Evolutionary conservation across 2,797 vertebrate species (phyloP).

Genomic region (Pyrocephalus nanus): DNA sequence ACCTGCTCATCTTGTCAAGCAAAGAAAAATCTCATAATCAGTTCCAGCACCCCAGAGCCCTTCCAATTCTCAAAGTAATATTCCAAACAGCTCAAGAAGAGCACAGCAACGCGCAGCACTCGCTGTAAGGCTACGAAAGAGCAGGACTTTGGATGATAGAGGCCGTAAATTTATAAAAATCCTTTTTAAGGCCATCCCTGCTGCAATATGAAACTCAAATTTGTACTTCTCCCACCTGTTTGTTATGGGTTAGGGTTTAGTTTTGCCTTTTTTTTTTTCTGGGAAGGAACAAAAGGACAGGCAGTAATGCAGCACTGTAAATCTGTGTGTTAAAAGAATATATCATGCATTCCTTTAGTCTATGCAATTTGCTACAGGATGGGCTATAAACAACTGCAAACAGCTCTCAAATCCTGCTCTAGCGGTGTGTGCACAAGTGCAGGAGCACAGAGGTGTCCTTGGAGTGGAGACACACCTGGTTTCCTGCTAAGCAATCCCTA

Average conservation of each 20-base stretch:
- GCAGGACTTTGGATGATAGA: conserved; percentile 48
- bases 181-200: conserved; percentile 48
- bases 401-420: neutral
- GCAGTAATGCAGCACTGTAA: too few relatives aligned
- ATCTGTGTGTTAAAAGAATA: neutral
- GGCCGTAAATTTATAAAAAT: conserved; percentile 69
- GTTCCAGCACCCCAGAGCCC: conserved; percentile 75
- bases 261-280: neutral
- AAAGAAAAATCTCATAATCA: conserved; percentile 83
- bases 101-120: conserved; percentile 39
- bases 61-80: conserved; percentile 80
- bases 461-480: neutral
- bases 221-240: conserved; percentile 23
- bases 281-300: conserved; percentile 12
- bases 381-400: neutral
- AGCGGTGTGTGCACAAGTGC: fast-evolving
- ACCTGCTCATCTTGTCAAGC: conserved; percentile 77
- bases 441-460: neutral
- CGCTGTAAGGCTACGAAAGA: conserved; percentile 54
- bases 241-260: neutral
- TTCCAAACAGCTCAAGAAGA: conserved; percentile 72
- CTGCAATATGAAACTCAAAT: conserved; percentile 53
- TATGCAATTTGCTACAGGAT: neutral
- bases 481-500: neutral
- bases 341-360: neutral